Evolutionary conservation across 2,113 vertebrate species (phyloP), one percentile per base, ranked within the genome.

Genomic region (Mystacornis crossleyi): DNA sequence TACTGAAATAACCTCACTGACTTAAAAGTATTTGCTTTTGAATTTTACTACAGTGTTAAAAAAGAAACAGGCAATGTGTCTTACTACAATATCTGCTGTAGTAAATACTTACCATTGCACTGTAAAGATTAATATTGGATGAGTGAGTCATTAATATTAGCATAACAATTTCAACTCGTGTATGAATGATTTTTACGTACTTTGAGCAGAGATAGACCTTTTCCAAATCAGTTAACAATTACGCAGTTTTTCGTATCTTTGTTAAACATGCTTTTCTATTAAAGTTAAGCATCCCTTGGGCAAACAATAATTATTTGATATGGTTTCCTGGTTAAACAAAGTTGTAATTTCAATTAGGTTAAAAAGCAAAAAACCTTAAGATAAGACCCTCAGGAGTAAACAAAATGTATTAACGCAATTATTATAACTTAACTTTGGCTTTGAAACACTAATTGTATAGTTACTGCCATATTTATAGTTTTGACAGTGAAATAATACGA

Each of bases 231-330:
- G 80, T 90, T 95, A 96, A 94, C 77, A 89, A 90, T 83, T 92
- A 93, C 10, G 69, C 47, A 88, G 60, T 81, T 90, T 96, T 94
- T 81, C 88, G 57, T 96, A 96, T 97, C 93, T 96, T 96, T 92
- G 60, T 88, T 92, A 95, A 96, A 95, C 90, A 95, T 2, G 36
- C 40, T 87, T 96, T 97, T 95, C 92, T 92, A 94, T 94, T 96
- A 95, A 93, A 93, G 75, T 92, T 96, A 92, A 92, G 82, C 77
- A 92, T 92, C 95, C 92, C 88, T 71, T 97, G 92, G 80, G 96
- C 93, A 96, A 96, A 95, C 69, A 96, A 95, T 93, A 95, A 96
- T 96, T 90, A 96, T 96, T 96, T 95, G 85, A 96, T 94, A 94
- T 60, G 77, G 82, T 81, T 93, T 95, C 55, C 69, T 74, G 57